Evolutionary conservation across 2,113 vertebrate genomes (phyloP).

Genomic region (Podarcis muralis): DNA sequence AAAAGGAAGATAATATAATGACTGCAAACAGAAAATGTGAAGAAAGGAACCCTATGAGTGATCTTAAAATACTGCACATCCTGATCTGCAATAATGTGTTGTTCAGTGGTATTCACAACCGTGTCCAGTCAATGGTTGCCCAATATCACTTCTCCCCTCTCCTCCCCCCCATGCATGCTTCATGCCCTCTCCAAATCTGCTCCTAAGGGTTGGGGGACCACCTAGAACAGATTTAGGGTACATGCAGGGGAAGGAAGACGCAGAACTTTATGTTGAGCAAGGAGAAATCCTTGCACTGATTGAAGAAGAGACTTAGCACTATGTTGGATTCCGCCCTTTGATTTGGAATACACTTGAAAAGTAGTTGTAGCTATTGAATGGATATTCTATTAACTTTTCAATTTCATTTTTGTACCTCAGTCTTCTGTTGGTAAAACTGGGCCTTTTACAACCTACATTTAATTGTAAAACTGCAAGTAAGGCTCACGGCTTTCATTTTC

Average conservation of each 20-base stretch:
- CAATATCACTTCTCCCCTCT: too few species aligned
- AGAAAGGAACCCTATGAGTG: background rate
- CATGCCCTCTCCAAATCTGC: too few species aligned
- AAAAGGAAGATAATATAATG: conserved; percentile 27
- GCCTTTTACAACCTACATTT: background rate
- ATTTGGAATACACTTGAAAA: background rate
- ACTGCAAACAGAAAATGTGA: background rate
- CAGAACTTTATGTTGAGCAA: too few species aligned
- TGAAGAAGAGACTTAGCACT: too few species aligned
- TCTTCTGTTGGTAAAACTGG: background rate
- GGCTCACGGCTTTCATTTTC: background rate
- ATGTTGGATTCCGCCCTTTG: too few species aligned
- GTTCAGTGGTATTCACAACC: too few species aligned
- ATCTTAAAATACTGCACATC: background rate
- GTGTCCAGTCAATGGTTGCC: too few species aligned
- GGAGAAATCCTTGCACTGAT: too few species aligned
- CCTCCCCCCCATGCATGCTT: too few species aligned
- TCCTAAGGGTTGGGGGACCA: too few species aligned
- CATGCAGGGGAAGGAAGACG: too few species aligned
- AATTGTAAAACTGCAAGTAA: background rate
- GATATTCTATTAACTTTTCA: background rate
- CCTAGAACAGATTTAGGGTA: too few species aligned
- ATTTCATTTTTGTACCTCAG: background rate
- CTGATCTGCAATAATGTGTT: conserved; percentile 30
- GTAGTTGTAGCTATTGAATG: background rate